Evolutionary conservation across 2,888 invertebrate genomes (phyloP), one percentile per base, ranked within the genome.

Genomic region (Crematogaster levior): DNA sequence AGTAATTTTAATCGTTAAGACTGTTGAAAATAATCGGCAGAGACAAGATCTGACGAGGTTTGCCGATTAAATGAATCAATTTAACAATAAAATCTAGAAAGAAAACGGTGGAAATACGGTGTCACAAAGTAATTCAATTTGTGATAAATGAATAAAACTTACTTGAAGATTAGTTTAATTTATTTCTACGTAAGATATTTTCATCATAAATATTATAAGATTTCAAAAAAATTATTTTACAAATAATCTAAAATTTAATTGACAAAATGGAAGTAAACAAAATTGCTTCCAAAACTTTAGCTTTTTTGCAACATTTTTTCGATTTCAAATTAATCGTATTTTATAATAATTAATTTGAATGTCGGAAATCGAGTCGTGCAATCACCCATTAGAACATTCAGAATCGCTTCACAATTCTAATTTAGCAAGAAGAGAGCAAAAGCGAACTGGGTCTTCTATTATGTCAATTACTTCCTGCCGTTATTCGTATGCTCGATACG

Each of bases 341-440:
- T n/a, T 9, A 5, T 18, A 24, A 40, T 37, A 30, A 56, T 30
- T 70, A 53, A 53, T 10, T 24, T 15, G 24, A 6, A 24, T 40
- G n/a, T 56, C 40, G 24, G 37, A 56, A 56, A 56, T 72, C 1
- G 24, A 37, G 5, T 46, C 15, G 58, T 12, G 58, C 34, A 30
- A 43, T 15, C 18, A n/a, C 7, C 1, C 10, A 66, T 9, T 46
- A 5, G 27, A n/a, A 51, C 18, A 51, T 27, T 27, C 24, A 24
- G 40, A 40, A 53, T 63, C 51, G 27, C 15, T 65, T 63, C 3
- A 24, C 24, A 18, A 43, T 30, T 66, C 24, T 77, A 46, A 79
- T 34, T 24, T 46, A 66, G 18, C 66, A 77, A 66, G 81, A 72
- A 81, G 82, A 79, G 86, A 86, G 82, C 85, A 86, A 86, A 65